A percentile compares a stretch with the other conserved stretches of the same genome.
phyloP scores from a whole-genome alignment of 2,797 vertebrate species.

The Tinamus major region DNA sequence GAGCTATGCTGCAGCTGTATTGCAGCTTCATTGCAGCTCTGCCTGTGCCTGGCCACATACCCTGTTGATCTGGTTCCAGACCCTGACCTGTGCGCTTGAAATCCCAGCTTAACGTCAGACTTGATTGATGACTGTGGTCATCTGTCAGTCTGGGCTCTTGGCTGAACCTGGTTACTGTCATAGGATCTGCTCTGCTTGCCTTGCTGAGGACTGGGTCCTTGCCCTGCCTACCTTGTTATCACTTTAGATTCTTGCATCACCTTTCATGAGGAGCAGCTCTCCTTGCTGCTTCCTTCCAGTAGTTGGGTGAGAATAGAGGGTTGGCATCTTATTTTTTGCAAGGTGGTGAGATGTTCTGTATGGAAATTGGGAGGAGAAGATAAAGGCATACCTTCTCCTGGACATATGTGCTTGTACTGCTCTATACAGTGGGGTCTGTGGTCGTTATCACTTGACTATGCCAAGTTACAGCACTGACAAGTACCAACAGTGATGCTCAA shows the following conservation, averaged over 20 bases:
- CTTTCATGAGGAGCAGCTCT: background rate
- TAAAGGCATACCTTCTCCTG: background rate
- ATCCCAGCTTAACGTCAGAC: background rate
- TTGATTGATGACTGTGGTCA: background rate
- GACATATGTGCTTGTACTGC: background rate
- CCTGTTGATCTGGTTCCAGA: background rate
- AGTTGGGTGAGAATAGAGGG: accelerated
- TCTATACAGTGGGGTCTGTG: too few relatives aligned
- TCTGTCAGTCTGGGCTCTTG: background rate
- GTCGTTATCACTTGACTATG: background rate
- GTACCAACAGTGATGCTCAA: background rate
- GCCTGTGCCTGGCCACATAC: background rate
- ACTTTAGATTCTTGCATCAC: background rate
- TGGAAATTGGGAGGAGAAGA: background rate
- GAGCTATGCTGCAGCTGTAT: background rate
- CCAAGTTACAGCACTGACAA: background rate
- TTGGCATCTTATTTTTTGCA: background rate
- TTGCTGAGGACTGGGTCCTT: background rate
- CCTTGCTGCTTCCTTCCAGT: background rate
- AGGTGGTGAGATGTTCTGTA: background rate
- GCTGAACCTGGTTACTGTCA: background rate
- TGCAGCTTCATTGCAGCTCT: background rate
- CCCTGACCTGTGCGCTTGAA: background rate
- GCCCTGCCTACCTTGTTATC: accelerated
- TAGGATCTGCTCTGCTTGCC: background rate